Conservation (phyloP, 2,888 invertebrate genomes). For the Hetaerina titia region DNA sequence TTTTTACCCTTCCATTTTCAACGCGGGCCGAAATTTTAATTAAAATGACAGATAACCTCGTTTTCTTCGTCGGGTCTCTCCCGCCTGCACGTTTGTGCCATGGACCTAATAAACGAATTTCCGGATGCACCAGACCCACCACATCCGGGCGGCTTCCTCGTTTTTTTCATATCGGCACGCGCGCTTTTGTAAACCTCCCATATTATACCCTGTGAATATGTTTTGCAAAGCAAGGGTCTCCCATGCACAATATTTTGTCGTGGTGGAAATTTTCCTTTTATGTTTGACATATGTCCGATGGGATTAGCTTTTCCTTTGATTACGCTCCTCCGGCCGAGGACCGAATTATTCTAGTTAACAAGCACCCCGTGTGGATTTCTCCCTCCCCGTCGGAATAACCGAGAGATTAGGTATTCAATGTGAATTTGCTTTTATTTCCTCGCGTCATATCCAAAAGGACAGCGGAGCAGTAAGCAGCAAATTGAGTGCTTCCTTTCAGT, state of each 20-base stretch:
- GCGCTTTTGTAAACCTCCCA: neutral
- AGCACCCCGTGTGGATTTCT: neutral
- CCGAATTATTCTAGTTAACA: neutral
- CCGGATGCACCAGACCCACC: neutral
- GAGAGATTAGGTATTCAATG: neutral
- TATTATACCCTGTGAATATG: neutral
- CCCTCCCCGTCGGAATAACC: neutral
- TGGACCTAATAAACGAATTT: neutral
- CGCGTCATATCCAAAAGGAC: neutral
- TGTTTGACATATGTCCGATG: neutral
- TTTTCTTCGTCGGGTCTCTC: constrained; percentile 5
- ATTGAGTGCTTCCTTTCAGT: neutral
- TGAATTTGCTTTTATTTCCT: neutral
- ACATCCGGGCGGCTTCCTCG: neutral
- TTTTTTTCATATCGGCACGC: neutral
- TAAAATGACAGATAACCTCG: constrained; percentile 20
- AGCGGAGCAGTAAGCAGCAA: neutral
- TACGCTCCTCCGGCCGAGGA: neutral
- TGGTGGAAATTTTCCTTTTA: neutral
- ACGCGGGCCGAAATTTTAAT: constrained; percentile 7
- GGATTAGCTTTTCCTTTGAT: constrained; percentile 18
- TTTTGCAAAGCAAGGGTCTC: neutral
- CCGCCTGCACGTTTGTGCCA: neutral
- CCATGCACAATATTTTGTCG: neutral
- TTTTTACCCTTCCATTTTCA: neutral